phyloP scores from a whole-genome alignment of 2,113 vertebrate genomes.

The Cricetomys ansorgei region DNA sequence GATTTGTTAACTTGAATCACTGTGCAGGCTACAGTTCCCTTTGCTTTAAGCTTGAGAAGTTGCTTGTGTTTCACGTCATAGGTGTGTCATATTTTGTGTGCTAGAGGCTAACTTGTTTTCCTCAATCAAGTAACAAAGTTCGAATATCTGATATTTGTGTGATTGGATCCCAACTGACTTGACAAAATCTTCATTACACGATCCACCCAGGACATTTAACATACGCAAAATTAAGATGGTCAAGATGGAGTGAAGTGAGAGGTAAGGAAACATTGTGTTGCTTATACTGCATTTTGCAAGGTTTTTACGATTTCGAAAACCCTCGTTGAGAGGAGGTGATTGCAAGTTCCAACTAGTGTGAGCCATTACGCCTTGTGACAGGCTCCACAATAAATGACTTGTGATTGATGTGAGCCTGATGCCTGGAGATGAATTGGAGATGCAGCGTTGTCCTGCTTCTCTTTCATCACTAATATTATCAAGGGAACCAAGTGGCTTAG shows the following conservation, averaged over 20 bases:
- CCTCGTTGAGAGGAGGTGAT: slow-evolving; percentile 30
- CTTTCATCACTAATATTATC: neutral
- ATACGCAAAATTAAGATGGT: neutral
- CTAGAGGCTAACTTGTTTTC: neutral
- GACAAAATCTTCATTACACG: neutral
- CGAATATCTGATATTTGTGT: neutral
- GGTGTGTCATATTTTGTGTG: neutral
- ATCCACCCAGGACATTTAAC: neutral
- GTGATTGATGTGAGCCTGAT: neutral
- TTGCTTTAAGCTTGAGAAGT: neutral
- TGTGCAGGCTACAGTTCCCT: neutral
- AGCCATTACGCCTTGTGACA: slow-evolving; percentile 28
- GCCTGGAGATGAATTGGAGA: slow-evolving; percentile 8
- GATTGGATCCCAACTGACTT: neutral
- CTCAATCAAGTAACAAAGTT: neutral
- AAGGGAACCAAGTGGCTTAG: neutral
- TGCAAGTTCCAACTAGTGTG: slow-evolving; percentile 20
- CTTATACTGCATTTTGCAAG: neutral
- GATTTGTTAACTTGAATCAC: neutral
- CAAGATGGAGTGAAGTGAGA: slow-evolving; percentile 16
- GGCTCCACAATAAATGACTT: neutral
- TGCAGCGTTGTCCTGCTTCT: neutral
- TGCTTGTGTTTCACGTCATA: neutral
- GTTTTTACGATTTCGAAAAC: neutral
- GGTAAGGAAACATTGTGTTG: neutral